Evolutionary conservation across 1,140 invertebrate species (phyloP), one percentile per base, ranked within the genome.

Genomic region (Physella acuta): DNA sequence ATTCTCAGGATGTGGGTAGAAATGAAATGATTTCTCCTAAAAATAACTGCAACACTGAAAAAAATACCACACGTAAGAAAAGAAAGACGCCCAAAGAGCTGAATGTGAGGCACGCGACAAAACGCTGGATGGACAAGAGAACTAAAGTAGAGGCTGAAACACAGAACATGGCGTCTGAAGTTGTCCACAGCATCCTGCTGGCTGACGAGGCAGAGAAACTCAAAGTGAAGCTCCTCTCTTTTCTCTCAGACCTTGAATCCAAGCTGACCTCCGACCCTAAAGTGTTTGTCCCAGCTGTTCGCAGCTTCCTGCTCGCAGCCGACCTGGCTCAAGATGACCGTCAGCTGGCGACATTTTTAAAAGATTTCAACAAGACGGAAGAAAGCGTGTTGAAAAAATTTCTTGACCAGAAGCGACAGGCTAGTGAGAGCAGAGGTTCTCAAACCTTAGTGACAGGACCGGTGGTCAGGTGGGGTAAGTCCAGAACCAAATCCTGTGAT

Each of bases 211-310:
- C 44, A 31, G 51, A 64, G 11, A 64, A 53, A 33, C 49, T 64
- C 3, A 64, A 64, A 20, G 62, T 52, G 5, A 51, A 36, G 52
- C 51, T 64, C 11, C 2, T 36, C 26, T 51, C 44, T 2, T 64
- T 64, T 34, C 26, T 51, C 44, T 20, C 30, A 51, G 49, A 37
- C 17, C 62, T 64, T 52, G 49, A 64, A 53, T 11, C 26, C n/a
- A 64, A 64, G n/a, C 30, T 64, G 62, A 64, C 3, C 11, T 64
- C 49, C 26, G 37, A 52, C 30, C 62, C 51, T 14, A 64, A 64
- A 24, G 24, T 64, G 20, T 64, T 64, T 64, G 62, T 64, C 14
- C 62, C 62, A 20, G 62, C 14, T 24, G 30, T 64, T 4, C 16
- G 62, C 8, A n/a, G 37, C 2, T 64, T 64, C 17, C 1, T 64